Base-by-base conservation (phyloP, 2,113 vertebrate species). In the Hydrochoerus hydrochaeris region DNA sequence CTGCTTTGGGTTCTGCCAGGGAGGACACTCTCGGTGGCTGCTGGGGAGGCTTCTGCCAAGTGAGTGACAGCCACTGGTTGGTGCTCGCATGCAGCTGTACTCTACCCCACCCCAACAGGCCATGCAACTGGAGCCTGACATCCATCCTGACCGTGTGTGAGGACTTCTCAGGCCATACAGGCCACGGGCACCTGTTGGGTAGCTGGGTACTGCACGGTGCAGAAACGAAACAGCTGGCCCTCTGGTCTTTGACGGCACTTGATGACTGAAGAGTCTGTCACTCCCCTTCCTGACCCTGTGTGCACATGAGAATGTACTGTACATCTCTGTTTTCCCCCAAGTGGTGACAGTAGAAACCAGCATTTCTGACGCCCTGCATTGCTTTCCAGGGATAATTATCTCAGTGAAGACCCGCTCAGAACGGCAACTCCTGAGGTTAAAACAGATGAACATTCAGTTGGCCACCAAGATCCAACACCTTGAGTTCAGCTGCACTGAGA, bases 331-430 rank as follows among this genome's bases (percentile, higher is more conserved):
- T 49, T n/a, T 4, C 9, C 1, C n/a, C 32, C 46, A 44, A 86
- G 41, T 84, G 67, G 30, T 78, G 90, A n/a, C 54, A 16, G 32
- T 17, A 60, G 77, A 95, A 80, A 81, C 44, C 62, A 30, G 28
- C 12, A 35, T 83, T 60, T 93, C 10, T 14, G 32, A 85, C 26
- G 26, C 63, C 83, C 60, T 58, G 49, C 16, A 89, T 96, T 97
- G 67, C 96, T 96, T 83, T 97, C 14, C 98, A 99, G 99, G 99
- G 26, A 99, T 99, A 10, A 98, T 99, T 75, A 86, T 99, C 83
- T 99, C 99, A 0, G 99, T 99, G 44, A 99, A 99, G 98, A 99
- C 98, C 2, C 99, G 99, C 5, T 99, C 99, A 0, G 98, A 99
- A 95, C 98, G 99, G 91, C 98, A 98, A 94, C 91, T 99, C 24